Percentiles rank a stretch among this genome's conserved stretches.
phyloP scores from a whole-genome alignment of 2,113 vertebrate genomes.

The Megaptera novaeangliae region DNA sequence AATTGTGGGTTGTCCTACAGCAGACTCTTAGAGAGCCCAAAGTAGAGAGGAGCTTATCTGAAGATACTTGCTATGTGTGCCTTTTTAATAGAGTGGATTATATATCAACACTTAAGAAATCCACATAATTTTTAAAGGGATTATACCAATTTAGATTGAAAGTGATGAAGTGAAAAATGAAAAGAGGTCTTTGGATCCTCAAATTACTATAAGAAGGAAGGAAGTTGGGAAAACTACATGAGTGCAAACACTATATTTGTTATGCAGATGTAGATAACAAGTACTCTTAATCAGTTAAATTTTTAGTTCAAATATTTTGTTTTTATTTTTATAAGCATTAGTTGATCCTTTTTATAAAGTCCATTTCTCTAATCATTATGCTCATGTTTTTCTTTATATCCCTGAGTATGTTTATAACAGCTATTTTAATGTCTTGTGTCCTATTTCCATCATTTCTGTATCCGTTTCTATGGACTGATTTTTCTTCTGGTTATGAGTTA shows the following conservation, averaged over 20 bases:
- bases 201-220: neutral
- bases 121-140: neutral
- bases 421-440: neutral
- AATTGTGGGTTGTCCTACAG: neutral
- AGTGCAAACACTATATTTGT: neutral
- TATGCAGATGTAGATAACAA: neutral
- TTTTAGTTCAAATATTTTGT: neutral
- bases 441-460: neutral
- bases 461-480: neutral
- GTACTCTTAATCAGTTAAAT: neutral
- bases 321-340: neutral
- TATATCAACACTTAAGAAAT: neutral
- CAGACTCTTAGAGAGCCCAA: neutral
- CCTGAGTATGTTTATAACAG: neutral
- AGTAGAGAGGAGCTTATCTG: neutral
- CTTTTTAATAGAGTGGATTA: neutral
- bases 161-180: neutral
- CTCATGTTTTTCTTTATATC: neutral
- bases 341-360: neutral
- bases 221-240: neutral
- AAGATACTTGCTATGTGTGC: neutral
- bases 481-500: neutral
- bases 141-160: neutral
- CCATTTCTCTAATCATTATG: neutral
- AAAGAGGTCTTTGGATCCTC: neutral